Evolutionary conservation across 2,113 vertebrate species (phyloP).

Genomic region (Zapornia atra): DNA sequence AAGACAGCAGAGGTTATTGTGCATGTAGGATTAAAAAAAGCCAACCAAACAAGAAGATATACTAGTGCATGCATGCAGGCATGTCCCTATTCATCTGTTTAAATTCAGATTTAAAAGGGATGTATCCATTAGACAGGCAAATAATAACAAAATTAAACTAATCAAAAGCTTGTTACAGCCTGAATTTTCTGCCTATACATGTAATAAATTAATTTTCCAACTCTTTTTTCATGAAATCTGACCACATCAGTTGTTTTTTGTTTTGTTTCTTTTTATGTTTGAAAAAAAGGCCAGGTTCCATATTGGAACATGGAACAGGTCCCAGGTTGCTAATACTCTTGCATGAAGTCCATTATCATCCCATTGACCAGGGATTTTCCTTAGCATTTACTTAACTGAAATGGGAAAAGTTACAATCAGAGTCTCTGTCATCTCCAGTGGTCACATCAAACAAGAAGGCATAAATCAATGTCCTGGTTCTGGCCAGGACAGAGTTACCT

Average conservation of each 20-base stretch:
- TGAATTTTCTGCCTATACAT: neutral
- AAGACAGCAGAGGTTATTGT: neutral
- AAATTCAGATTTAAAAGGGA: neutral
- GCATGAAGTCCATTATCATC: neutral
- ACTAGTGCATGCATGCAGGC: neutral
- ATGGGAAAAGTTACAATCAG: neutral
- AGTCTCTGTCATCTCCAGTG: neutral
- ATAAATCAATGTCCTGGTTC: neutral
- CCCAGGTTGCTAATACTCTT: neutral
- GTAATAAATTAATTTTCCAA: neutral
- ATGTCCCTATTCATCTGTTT: neutral
- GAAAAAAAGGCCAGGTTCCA: neutral
- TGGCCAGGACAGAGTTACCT: no score
- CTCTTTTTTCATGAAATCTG: neutral
- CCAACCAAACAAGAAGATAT: neutral
- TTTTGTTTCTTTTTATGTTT: neutral
- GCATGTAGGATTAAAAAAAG: neutral
- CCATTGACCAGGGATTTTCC: neutral
- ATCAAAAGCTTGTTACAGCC: neutral
- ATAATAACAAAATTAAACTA: neutral
- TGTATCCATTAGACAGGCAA: neutral
- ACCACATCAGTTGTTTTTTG: neutral
- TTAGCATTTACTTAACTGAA: neutral
- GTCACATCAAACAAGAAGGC: neutral
- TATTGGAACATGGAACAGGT: neutral